phyloP scores from a whole-genome alignment of 2,888 invertebrate genomes.

The Epiblema foenella region DNA sequence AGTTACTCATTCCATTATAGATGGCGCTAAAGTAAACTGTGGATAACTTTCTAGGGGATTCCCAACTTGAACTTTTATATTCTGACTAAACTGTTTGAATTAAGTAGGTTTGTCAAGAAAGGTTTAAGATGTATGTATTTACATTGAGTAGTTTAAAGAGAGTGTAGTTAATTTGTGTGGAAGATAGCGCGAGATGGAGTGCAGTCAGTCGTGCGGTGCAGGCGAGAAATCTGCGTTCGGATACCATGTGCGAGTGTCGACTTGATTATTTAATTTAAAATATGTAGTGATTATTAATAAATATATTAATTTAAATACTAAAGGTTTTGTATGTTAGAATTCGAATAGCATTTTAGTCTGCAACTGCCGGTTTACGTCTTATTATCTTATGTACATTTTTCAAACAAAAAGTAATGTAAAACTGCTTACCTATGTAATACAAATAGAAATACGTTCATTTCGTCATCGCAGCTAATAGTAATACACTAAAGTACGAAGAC shows the following conservation, averaged over 20 bases:
- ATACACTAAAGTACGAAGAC: too few species aligned
- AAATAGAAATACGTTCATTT: too few species aligned
- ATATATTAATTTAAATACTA: too few species aligned
- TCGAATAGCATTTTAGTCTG: too few species aligned
- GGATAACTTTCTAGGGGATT: background rate
- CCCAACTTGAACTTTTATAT: background rate
- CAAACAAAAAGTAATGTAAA: too few species aligned
- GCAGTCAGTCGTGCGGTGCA: conserved; percentile 40
- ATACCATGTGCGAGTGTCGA: conserved; percentile 5
- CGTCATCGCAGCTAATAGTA: too few species aligned
- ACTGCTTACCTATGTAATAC: too few species aligned
- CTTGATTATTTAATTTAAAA: background rate
- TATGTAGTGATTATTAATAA: too few species aligned
- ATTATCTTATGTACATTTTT: too few species aligned
- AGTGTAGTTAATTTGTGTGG: conserved; percentile 31
- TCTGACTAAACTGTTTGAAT: background rate
- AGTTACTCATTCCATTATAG: background rate
- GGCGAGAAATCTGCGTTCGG: conserved; percentile 27
- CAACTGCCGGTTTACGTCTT: too few species aligned
- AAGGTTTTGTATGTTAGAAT: too few species aligned
- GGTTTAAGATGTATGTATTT: background rate
- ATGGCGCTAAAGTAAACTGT: conserved; percentile 8
- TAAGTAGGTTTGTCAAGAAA: background rate
- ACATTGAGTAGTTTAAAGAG: conserved; percentile 15
- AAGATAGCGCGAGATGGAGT: conserved; percentile 41